Evolutionary conservation across 2,113 vertebrate genomes (phyloP), one percentile per base, ranked within the genome.

Genomic region (Anguilla rostrata): DNA sequence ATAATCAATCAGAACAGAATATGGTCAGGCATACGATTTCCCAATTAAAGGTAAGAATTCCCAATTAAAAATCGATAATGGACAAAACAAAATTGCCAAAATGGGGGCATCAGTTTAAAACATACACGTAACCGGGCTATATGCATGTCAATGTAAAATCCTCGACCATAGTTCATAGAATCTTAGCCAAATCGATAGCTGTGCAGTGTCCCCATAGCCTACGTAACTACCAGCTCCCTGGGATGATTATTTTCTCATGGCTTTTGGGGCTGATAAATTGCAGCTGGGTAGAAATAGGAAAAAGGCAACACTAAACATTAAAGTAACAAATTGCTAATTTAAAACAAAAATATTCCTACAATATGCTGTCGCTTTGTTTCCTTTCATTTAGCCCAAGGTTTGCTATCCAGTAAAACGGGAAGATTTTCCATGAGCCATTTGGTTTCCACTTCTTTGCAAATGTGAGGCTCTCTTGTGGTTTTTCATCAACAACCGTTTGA

Each of bases 1-100:
- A 93, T 94, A 94, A 95, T 94, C 94, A 94, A 83, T 87, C 81
- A 86, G 71, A 75, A 29, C 26, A 34, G 71, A 75, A 2, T 1
- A 75, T 14, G 71, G 71, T 75, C n/a, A n/a, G n/a, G 71, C 26
- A 34, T 75, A 34, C 34, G 39, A 39, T 53, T 78, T 85, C 46
- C 43, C 20, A 84, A 71, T 43, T 40, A 84, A 49, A n/a, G 11
- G 40, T 78, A 86, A n/a, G 18, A 57, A 81, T 46, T 41, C 20
- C 57, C 11, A 60, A 56, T 43, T 49, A 34, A 34, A 1, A 26
- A 26, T 26, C 16, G 39, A 39, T 5, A 81, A 39, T 41, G 39
- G 41, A 81, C 18, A 66, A 22, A 60, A 60, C 12, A 20, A 43
- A 18, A 81, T 41, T 22, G 39, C 16, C 39, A 9, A 12, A 41